phyloP scores from a whole-genome alignment of 2,113 vertebrate genomes.

The Sporophila hypoxantha region DNA sequence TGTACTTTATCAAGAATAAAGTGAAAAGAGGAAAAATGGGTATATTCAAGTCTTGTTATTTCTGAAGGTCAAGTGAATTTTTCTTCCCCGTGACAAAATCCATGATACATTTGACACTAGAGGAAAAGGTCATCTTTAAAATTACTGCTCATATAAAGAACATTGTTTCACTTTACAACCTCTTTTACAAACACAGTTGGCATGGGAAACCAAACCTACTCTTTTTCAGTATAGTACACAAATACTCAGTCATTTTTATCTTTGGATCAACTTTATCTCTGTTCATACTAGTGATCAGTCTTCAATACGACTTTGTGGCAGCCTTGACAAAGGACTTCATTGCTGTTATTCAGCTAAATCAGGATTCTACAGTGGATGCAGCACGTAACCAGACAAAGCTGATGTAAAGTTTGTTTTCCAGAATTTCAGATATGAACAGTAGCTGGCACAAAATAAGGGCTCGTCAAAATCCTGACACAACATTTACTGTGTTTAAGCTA shows the following conservation, averaged over 20 bases:
- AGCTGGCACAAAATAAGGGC: background rate
- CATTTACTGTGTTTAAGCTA: background rate
- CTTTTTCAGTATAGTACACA: background rate
- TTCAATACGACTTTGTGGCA: background rate
- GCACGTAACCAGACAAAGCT: background rate
- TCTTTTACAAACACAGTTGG: background rate
- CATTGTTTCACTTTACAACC: background rate
- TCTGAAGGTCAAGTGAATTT: conserved; percentile 15
- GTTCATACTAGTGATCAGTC: background rate
- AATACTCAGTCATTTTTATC: background rate
- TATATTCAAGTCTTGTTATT: background rate
- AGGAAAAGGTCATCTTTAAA: conserved; percentile 19
- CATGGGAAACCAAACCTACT: background rate
- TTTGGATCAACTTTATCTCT: background rate
- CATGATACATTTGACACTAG: background rate
- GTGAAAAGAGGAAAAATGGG: background rate
- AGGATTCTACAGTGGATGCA: background rate
- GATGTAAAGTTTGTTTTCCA: background rate
- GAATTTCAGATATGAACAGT: background rate
- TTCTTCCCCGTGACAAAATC: background rate
- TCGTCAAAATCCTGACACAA: background rate
- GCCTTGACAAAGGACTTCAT: background rate
- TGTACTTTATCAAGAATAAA: background rate
- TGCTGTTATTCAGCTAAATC: background rate
- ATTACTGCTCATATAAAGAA: background rate